These are phyloP conservation scores for Pionites leucogaster DNA, from an alignment of 2,113 vertebrate species.

Conservation along the genomic window DNA sequence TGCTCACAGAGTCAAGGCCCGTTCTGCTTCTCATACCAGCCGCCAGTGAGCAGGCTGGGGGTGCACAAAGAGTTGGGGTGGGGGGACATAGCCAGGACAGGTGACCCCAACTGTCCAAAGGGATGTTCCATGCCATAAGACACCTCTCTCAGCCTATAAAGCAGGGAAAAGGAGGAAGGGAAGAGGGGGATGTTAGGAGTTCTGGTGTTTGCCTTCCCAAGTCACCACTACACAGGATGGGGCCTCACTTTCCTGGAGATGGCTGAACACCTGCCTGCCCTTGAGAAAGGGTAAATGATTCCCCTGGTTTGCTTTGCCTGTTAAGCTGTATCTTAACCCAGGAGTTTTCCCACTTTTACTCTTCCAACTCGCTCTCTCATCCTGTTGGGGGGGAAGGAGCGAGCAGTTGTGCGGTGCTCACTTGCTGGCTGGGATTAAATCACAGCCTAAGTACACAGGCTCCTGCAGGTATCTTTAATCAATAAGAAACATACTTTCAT, in stretches of 20 bases:
- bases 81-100: not conserved
- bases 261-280: not conserved
- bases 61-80: not conserved
- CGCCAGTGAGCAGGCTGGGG: accelerated
- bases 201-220: not conserved
- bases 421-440: not conserved
- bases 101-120: not conserved
- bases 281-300: not conserved
- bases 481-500: not conserved
- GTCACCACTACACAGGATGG: accelerated
- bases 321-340: not conserved
- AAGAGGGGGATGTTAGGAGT: not conserved
- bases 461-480: not conserved
- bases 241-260: not conserved
- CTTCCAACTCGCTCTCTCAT: not conserved
- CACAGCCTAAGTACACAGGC: not conserved
- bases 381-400: not conserved
- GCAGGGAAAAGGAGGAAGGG: not conserved
- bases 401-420: not conserved
- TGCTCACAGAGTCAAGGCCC: not conserved
- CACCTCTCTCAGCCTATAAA: not conserved
- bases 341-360: not conserved
- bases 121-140: not conserved
- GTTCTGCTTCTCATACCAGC: not conserved
- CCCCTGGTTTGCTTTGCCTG: not conserved